Percentiles rank a stretch among this genome's conserved stretches.
Conservation (phyloP, 2,888 invertebrate species). For the Gandaritis pyraliata region DNA sequence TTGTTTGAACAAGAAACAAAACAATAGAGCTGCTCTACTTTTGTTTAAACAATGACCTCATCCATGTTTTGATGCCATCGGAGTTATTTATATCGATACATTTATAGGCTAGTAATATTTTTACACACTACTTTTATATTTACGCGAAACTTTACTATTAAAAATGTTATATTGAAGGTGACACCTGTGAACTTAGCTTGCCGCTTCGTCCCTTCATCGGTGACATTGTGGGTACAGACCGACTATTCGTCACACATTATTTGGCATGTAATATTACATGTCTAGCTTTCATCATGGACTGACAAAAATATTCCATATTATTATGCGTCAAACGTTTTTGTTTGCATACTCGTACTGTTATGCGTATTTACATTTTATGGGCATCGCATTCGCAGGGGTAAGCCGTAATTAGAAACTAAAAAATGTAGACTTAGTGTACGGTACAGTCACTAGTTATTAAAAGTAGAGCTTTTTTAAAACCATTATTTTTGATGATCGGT, state of each 20-base stretch:
- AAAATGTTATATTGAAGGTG: slow-evolving; percentile 22
- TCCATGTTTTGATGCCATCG: neutral
- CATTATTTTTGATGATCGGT: neutral
- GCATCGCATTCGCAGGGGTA: too few relatives aligned
- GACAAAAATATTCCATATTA: neutral
- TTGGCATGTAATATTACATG: slow-evolving; percentile 19
- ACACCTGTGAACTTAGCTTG: slow-evolving; percentile 26
- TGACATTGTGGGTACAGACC: slow-evolving; percentile 18
- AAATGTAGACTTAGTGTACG: too few relatives aligned
- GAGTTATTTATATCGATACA: too few relatives aligned
- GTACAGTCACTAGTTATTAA: too few relatives aligned
- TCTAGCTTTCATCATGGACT: neutral
- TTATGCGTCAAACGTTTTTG: too few relatives aligned
- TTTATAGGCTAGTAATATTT: too few relatives aligned
- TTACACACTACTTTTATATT: too few relatives aligned
- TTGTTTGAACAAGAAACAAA: neutral
- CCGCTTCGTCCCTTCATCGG: slow-evolving; percentile 2
- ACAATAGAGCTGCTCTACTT: slow-evolving; percentile 9
- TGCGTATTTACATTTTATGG: too few relatives aligned
- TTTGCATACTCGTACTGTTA: too few relatives aligned
- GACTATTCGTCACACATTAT: slow-evolving; percentile 9
- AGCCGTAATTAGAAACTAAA: too few relatives aligned
- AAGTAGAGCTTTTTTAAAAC: neutral
- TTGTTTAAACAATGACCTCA: neutral
- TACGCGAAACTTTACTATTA: too few relatives aligned